Percentiles rank a stretch among this genome's conserved stretches.
Conservation (phyloP, 2,888 invertebrate species). For the Hemithea aestivaria region DNA sequence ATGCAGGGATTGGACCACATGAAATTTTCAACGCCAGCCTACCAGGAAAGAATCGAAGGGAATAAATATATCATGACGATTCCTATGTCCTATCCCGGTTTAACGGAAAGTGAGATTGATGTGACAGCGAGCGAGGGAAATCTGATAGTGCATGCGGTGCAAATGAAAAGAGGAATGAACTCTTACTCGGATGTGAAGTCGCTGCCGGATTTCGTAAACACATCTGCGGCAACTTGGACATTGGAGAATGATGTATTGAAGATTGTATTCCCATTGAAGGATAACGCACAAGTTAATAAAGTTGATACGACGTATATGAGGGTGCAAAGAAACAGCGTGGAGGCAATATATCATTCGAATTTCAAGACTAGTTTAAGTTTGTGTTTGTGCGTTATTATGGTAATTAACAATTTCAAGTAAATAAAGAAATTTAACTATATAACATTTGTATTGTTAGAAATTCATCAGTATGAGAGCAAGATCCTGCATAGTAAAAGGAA, state of each 20-base stretch:
- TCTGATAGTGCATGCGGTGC: conserved; percentile 58
- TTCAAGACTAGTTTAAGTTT: too few relatives aligned
- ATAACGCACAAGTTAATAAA: conserved; percentile 16
- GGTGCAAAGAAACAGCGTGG: too few relatives aligned
- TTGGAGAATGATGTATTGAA: conserved; percentile 42
- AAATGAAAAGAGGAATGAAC: too few relatives aligned
- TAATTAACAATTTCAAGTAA: too few relatives aligned
- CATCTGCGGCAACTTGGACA: too few relatives aligned
- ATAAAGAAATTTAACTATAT: too few relatives aligned
- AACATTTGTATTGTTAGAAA: too few relatives aligned
- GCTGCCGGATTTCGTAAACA: conserved; percentile 49
- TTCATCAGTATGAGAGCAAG: conserved; percentile 43
- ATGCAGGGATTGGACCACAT: too few relatives aligned
- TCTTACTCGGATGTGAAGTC: conserved; percentile 24
- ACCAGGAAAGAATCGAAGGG: conserved; percentile 40
- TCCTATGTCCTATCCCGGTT: conserved; percentile 43
- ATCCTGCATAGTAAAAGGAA: conserved; percentile 47
- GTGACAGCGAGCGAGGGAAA: conserved; percentile 59
- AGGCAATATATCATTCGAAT: too few relatives aligned
- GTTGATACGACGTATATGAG: too few relatives aligned
- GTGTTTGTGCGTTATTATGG: too few relatives aligned
- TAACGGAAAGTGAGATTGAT: conserved; percentile 54
- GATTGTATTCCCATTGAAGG: conserved; percentile 50
- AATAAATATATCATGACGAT: conserved; percentile 53
- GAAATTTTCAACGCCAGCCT: too few relatives aligned